Evolutionary conservation across 2,888 invertebrate genomes (phyloP), one percentile per base, ranked within the genome.

Genomic region (Leucophenga montana): DNA sequence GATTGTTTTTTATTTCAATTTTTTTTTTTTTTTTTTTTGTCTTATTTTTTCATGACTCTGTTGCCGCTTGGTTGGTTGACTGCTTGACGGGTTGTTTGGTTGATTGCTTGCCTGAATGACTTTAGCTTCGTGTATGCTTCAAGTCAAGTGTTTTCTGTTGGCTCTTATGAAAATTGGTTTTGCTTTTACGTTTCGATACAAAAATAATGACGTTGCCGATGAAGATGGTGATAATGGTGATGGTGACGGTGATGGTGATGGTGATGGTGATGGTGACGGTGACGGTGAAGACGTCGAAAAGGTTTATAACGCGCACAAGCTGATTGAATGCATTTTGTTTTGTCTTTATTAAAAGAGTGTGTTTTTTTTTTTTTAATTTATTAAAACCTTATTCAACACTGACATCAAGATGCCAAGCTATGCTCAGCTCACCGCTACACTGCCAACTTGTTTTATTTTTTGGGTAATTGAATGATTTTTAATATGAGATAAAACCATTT

Each of bases 401-500:
- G 16, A 61, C 20, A 9, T 39, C 61, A 61, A 61, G 61, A 61
- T 9, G 61, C 61, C 61, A 33, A 1, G 39, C 44, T 18, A 54
- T 11, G 18, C n/a, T 54, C 54, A 13, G 22, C 22, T 6, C 22
- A 18, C 3, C n/a, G 39, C 13, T 44, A 57, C 54, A 39, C 39
- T 39, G 39, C 39, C 8, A 39, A 39, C 39, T 39, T 3, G 1
- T 39, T 39, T 39, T 39, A 18, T 56, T 44, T 67, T 56, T 67
- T 56, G n/a, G 44, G 44, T 67, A 67, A 67, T 67, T 67, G 67
- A 67, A 67, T 67, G 78, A 80, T 79, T 65, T 64, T 71, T 68
- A 67, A 73, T 75, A 75, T 54, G 69, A 79, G 79, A 80, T 81
- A 80, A 81, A 74, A 71, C 69, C 22, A 50, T 62, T 67, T 11